Base-by-base conservation (phyloP, 2,797 vertebrate genomes). In the Apogon hyalosoma region DNA sequence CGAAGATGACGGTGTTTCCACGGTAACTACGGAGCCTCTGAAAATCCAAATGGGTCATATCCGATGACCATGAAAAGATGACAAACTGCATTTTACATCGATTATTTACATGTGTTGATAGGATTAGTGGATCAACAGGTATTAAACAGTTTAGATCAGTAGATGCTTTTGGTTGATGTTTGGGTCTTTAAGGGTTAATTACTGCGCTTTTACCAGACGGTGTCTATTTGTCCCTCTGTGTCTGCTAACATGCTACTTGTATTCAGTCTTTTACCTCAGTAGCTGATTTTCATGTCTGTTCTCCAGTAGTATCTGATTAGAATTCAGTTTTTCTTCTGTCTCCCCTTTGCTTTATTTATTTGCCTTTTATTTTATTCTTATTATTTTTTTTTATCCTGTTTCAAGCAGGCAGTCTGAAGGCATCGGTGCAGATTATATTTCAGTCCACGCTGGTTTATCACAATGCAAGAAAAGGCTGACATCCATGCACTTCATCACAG, bases 261-360 rank as follows among this genome's bases (percentile, higher is more conserved):
- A 52, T 54, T 12, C 47, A 73, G 52, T 36, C 28, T 0, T 8
- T 36, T 61, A 58, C 63, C 65, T 81, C 68, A 66, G 68, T 65
- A 68, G 70, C 64, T 82, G 81, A 82, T 81, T 75, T 82, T 69
- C 70, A 57, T 70, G 54, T 82, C 68, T 85, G 69, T 81, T 77
- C 55, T 66, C 63, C 53, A 59, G 49, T 80, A 49, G 68, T 52
- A 81, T 85, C 79, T 80, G 77, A 84, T 87, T 75, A 79, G 53
- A 80, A 84, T 82, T 71, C 65, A 57, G 40, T 63, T 74, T 57
- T 48, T 64, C 15, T 69, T 50, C 53, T 53, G 41, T 58, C 63
- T 42, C 19, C 13, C 11, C 63, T 45, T 24, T 7, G 15, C 36
- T 58, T 33, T 42, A 51, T 40, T 67, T 47, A 18, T 52, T 57